phyloP scores from a whole-genome alignment of 2,113 vertebrate genomes.

The Stigmatopora argus region DNA sequence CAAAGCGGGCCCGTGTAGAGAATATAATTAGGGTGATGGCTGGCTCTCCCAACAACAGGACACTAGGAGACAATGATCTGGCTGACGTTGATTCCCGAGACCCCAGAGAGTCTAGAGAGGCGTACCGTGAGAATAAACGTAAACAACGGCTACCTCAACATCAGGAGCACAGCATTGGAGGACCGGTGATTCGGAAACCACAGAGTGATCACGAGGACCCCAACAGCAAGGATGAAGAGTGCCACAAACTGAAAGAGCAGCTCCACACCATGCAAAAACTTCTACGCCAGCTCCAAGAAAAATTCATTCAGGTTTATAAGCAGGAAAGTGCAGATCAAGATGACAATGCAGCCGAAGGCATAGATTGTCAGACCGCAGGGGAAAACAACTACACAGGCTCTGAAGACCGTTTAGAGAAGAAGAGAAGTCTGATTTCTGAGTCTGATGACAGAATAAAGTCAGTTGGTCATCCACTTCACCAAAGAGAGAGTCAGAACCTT shows the following conservation, averaged over 20 bases:
- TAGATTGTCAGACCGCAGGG: constrained; percentile 20
- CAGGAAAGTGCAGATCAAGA: constrained; percentile 48
- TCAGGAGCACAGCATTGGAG: constrained; percentile 55
- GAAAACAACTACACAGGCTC: constrained; percentile 22
- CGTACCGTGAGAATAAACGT: constrained; percentile 75
- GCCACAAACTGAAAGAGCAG: constrained; percentile 79
- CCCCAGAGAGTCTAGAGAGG: constrained; percentile 51
- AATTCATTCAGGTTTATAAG: constrained; percentile 74
- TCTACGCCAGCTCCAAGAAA: constrained; percentile 79
- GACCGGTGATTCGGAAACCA: constrained; percentile 14
- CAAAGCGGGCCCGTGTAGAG: constrained; percentile 88
- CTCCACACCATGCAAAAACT: constrained; percentile 82
- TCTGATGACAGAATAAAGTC: constrained; percentile 42
- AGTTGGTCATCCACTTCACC: constrained; percentile 36
- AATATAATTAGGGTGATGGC: constrained; percentile 86
- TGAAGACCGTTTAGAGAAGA: constrained; percentile 47
- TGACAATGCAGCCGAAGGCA: constrained; percentile 18
- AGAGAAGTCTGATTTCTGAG: constrained; percentile 21
- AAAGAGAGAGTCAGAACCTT: constrained; percentile 60
- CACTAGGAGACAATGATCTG: constrained; percentile 47
- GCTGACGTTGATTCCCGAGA: constrained; percentile 41
- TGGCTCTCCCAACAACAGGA: constrained; percentile 63
- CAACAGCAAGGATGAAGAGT: constrained; percentile 67
- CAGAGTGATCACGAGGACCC: constrained; percentile 21
- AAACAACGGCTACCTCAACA: constrained; percentile 78